phyloP scores from a whole-genome alignment of 2,888 invertebrate genomes.

The Campoletis raptor region DNA sequence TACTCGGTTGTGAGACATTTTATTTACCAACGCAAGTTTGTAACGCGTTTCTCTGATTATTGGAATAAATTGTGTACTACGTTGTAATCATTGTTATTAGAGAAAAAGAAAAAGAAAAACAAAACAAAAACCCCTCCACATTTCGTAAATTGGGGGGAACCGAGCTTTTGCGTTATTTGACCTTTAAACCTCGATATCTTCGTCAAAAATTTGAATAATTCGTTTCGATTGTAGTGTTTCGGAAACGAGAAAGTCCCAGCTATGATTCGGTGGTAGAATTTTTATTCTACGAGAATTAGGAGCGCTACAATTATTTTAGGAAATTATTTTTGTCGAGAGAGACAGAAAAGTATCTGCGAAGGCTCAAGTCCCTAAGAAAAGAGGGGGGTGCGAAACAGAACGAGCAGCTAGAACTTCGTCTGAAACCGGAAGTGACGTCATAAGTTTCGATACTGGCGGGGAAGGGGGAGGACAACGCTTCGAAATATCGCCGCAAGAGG shows the following conservation, averaged over 20 bases:
- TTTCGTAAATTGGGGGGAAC: neutral
- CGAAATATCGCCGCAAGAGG: conserved; percentile 43
- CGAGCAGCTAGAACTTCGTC: neutral
- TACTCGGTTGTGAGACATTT: conserved; percentile 76
- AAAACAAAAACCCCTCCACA: neutral
- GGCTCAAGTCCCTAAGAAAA: neutral
- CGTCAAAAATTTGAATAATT: neutral
- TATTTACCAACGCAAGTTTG: conserved; percentile 20
- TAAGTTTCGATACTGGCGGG: neutral
- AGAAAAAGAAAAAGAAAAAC: neutral
- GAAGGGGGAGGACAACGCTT: neutral
- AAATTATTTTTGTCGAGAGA: neutral
- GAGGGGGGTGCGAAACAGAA: neutral
- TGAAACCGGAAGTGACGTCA: conserved; percentile 33
- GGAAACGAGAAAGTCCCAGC: neutral
- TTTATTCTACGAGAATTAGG: neutral
- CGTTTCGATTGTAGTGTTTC: neutral
- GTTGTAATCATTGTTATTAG: conserved; percentile 57
- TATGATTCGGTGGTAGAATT: neutral
- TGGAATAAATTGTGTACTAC: conserved; percentile 71
- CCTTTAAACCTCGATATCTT: neutral
- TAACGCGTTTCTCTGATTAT: conserved; percentile 33
- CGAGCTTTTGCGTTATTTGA: neutral
- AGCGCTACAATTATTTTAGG: neutral
- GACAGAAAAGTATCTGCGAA: too few relatives aligned